Evolutionary conservation across 1,140 invertebrate species (phyloP).

Genomic region (Oncopodura yosiiana): DNA sequence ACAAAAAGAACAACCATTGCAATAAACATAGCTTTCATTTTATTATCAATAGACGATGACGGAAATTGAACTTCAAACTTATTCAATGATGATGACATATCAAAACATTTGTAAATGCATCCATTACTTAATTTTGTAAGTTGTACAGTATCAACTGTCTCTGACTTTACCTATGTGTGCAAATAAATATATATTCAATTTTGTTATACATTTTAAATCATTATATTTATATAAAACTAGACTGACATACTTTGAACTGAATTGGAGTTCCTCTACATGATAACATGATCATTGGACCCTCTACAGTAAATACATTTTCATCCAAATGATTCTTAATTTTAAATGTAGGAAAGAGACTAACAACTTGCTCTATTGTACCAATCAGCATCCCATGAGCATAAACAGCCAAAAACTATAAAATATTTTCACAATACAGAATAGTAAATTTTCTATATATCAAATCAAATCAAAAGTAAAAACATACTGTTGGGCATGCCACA

Average conservation of each 20-base stretch:
- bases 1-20: conserved; percentile 6
- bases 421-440: background rate
- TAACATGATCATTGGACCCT: conserved; percentile 2
- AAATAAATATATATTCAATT: background rate
- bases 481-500: conserved; percentile 8
- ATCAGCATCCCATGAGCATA: conserved; percentile 4
- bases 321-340: conserved; percentile 13
- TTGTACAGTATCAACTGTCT: background rate
- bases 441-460: background rate
- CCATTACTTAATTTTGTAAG: conserved; percentile 4
- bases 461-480: background rate
- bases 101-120: conserved; percentile 6
- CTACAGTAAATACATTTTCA: conserved; percentile 7
- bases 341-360: background rate
- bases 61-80: conserved; percentile 5
- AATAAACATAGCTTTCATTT: conserved; percentile 5
- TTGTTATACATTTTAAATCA: background rate
- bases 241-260: background rate
- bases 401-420: conserved; percentile 2
- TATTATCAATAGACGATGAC: background rate
- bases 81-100: no score
- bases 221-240: background rate
- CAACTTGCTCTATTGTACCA: conserved; percentile 1
- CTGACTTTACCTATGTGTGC: background rate
- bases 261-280: background rate